Evolutionary conservation across 2,797 vertebrate species (phyloP), one percentile per base, ranked within the genome.

Genomic region (Apodemus agrarius): DNA sequence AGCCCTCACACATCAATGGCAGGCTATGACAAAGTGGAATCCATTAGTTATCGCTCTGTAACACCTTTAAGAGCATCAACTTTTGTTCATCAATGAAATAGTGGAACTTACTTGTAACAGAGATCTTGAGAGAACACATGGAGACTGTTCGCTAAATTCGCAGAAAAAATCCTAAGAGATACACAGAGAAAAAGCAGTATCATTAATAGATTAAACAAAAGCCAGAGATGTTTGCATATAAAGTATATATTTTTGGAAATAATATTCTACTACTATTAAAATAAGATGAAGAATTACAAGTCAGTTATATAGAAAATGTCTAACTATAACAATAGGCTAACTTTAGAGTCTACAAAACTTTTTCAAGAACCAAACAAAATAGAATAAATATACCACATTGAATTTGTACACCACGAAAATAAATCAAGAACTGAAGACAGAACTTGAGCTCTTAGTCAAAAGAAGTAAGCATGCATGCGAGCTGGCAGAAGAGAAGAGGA

Each of bases 71-170:
- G n/a, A 95, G 49, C 26, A 95, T 83, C 43, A 67, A 61, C 61
- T 37, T 43, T 86, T 86, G 29, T 80, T 67, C 57, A 69, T 80
- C 61, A 96, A 95, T 59, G 57, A 95, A 94, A 95, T 8, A 94
- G 61, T 78, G 22, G 29, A 29, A 98, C 99, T 98, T 98, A 99
- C 99, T 99, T 99, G 99, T 96, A 99, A 99, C 12, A 99, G 98
- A 93, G 99, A 99, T 98, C 99, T 99, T 98, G 99, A 99, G 93
- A 99, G 99, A 96, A 99, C 99, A 98, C 99, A 99, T 0, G 99
- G 99, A 57, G 99, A 99, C 80, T 99, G 99, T 97, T 99, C 99
- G 97, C 99, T 99, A 98, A 99, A 99, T 98, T 99, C 99, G 99
- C 99, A 99, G 98, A 99, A 99, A 97, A 99, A 99, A 97, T 99